A percentile compares a stretch with the other conserved stretches of the same genome.
Evolutionary conservation across 2,113 vertebrate genomes (phyloP).

Genomic region (Mirza zaza): DNA sequence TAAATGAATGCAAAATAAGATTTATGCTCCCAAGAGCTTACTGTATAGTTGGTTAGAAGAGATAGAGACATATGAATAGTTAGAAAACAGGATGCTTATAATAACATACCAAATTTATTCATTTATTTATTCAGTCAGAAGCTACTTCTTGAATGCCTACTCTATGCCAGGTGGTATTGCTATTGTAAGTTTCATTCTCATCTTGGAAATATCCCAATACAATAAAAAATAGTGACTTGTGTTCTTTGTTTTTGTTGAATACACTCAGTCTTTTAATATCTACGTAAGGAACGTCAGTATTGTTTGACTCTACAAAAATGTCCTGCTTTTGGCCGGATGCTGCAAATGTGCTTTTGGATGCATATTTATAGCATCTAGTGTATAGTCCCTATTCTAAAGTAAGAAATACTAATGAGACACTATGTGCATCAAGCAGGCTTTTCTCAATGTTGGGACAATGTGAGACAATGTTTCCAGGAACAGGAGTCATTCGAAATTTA

Average conservation of each 20-base stretch:
- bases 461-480: not conserved
- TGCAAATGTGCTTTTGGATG: not conserved
- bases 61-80: not conserved
- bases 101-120: not conserved
- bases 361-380: not conserved
- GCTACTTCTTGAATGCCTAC: not conserved
- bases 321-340: not conserved
- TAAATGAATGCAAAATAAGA: not conserved
- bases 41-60: not conserved
- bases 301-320: constrained; percentile 15
- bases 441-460: not conserved
- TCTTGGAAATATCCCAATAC: not conserved
- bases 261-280: not conserved
- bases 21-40: not conserved
- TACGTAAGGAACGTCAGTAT: not conserved
- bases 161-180: not conserved
- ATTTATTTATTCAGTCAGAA: not conserved
- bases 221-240: not conserved
- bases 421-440: not conserved
- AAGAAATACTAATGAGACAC: not conserved
- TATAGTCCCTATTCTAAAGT: not conserved
- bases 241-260: not conserved
- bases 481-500: not conserved
- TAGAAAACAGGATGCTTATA: not conserved
- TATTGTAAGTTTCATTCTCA: constrained; percentile 3